phyloP scores from a whole-genome alignment of 1,140 invertebrate genomes.

The Acromyrmex charruanus region DNA sequence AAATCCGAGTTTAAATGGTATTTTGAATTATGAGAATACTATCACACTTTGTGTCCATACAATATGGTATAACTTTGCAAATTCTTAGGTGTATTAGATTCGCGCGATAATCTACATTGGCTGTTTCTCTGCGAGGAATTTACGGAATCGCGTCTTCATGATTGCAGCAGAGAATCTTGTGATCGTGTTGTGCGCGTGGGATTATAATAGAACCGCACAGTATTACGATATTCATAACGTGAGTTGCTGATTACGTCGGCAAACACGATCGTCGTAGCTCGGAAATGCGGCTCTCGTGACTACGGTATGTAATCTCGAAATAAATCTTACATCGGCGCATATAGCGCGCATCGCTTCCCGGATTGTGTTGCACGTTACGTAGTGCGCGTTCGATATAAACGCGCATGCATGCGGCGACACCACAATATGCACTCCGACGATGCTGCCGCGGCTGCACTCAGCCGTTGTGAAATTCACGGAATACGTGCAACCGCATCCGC shows the following conservation, averaged over 20 bases:
- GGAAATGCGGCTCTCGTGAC: conserved; percentile 23
- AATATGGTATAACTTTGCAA: background rate
- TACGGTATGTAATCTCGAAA: conserved; percentile 46
- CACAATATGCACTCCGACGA: conserved; percentile 56
- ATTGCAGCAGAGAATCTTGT: conserved; percentile 32
- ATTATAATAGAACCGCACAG: conserved; percentile 36
- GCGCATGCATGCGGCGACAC: conserved; percentile 47
- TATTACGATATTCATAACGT: conserved; percentile 58
- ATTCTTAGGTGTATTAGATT: background rate
- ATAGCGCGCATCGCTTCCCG: background rate
- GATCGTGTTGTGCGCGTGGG: conserved; percentile 18
- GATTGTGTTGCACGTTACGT: conserved; percentile 25
- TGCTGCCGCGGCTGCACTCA: conserved; percentile 31
- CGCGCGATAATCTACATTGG: background rate
- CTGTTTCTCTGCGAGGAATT: background rate
- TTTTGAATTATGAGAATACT: background rate
- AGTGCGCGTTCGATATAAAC: conserved; percentile 51
- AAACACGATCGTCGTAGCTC: conserved; percentile 39
- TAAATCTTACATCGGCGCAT: conserved; percentile 58
- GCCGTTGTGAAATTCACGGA: conserved; percentile 56
- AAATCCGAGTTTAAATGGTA: background rate
- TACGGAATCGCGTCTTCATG: conserved; percentile 2
- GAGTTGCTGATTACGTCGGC: conserved; percentile 45
- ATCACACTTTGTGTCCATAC: no score
- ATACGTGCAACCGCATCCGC: conserved; percentile 50